phyloP scores from a whole-genome alignment of 2,797 vertebrate genomes.

The Hemitrygon akajei region DNA sequence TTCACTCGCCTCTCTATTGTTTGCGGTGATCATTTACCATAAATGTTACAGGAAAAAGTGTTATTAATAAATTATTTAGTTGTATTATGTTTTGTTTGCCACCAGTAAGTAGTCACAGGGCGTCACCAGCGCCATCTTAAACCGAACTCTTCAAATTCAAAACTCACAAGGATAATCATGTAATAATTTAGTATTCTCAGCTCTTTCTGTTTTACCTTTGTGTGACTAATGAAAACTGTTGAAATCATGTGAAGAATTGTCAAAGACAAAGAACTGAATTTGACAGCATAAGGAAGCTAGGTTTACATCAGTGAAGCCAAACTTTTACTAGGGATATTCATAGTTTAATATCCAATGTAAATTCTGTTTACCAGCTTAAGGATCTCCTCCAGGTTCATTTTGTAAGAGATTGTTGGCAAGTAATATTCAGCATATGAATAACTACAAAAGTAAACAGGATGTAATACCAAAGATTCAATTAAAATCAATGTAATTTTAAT shows the following conservation, averaged over 20 bases:
- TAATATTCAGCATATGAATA: not conserved
- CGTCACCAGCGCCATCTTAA: too few species aligned
- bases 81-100: too few species aligned
- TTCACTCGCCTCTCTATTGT: too few species aligned
- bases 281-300: not conserved
- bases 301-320: not conserved
- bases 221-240: conserved; percentile 2
- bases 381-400: not conserved
- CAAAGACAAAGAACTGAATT: not conserved
- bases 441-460: not conserved
- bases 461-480: not conserved
- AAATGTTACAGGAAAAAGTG: too few species aligned
- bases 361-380: not conserved
- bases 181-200: not conserved
- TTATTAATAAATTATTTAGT: too few species aligned
- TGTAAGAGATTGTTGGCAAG: not conserved
- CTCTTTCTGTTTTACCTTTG: not conserved
- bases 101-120: too few species aligned
- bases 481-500: conserved; percentile 4
- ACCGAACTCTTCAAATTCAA: not conserved
- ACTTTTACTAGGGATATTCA: too few species aligned
- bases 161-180: not conserved
- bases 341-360: not conserved
- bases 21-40: too few species aligned
- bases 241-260: not conserved